These are phyloP conservation scores for Euproctis similis DNA, from an alignment of 2,888 invertebrate species.

Conservation along the genomic window DNA sequence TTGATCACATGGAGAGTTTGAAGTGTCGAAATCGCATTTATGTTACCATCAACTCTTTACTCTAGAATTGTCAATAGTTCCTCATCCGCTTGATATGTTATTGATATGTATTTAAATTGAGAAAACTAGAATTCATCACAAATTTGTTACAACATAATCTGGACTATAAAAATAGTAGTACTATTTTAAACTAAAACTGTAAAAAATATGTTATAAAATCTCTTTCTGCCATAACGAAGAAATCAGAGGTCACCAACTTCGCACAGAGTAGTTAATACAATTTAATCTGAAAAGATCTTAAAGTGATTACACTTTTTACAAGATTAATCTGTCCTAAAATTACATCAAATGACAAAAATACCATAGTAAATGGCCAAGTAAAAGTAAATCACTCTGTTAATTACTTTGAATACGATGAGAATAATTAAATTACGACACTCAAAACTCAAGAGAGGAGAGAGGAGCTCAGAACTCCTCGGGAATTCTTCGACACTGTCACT, in stretches of 20 bases:
- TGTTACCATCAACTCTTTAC: no score
- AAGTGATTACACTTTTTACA: slow-evolving; percentile 1
- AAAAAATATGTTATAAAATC: no score
- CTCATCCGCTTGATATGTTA: no score
- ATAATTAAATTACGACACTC: slow-evolving; percentile 55
- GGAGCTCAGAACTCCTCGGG: slow-evolving; percentile 22
- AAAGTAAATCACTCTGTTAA: slow-evolving; percentile 42
- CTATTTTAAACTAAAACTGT: no score
- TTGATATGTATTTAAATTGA: no score
- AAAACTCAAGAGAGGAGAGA: slow-evolving; percentile 34
- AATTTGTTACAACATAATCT: no score
- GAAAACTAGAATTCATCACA: no score
- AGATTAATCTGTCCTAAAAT: slow-evolving; percentile 5
- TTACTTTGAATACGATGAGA: slow-evolving; percentile 40
- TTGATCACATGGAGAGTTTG: no score
- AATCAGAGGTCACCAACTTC: not conserved
- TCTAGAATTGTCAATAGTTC: no score
- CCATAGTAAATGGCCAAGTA: slow-evolving; percentile 7
- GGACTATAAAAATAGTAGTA: no score
- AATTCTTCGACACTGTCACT: slow-evolving; percentile 26
- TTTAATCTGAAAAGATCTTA: slow-evolving; percentile 1
- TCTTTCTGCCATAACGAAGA: no score
- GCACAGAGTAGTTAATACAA: not conserved
- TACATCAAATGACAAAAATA: slow-evolving; percentile 6
- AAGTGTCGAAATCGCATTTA: no score